These are phyloP conservation scores for Xanthostigma xanthostigma DNA, from an alignment of 2,888 invertebrate genomes.

Conservation along the genomic window DNA sequence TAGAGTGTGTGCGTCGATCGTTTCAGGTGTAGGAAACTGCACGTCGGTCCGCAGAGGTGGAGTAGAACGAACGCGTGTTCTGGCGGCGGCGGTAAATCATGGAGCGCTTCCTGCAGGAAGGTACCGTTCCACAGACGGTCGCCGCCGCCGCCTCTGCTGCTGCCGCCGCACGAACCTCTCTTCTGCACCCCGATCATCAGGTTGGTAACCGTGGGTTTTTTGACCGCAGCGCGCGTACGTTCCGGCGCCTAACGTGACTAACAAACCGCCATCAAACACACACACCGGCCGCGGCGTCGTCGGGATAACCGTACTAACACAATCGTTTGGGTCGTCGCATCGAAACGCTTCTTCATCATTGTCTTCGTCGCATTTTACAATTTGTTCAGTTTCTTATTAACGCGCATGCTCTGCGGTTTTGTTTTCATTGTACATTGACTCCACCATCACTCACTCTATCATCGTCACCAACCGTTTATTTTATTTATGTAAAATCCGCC, in stretches of 20 bases:
- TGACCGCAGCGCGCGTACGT: not conserved
- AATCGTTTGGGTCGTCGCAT: too few relatives aligned
- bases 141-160: conserved; percentile 16
- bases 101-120: conserved; percentile 33
- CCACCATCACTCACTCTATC: too few relatives aligned
- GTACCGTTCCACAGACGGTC: conserved; percentile 48
- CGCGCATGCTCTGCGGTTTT: too few relatives aligned
- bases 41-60: conserved; percentile 23
- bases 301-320: too few relatives aligned
- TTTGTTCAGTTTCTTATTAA: too few relatives aligned
- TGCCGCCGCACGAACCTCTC: not conserved
- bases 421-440: too few relatives aligned
- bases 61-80: conserved; percentile 14
- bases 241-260: conserved; percentile 5
- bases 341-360: too few relatives aligned
- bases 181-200: conserved; percentile 17
- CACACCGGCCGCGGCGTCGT: too few relatives aligned
- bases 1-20: conserved; percentile 6
- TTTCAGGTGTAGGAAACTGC: conserved; percentile 29
- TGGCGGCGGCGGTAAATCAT: conserved; percentile 16
- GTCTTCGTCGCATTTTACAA: too few relatives aligned
- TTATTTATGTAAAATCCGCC: too few relatives aligned
- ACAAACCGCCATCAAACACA: not conserved
- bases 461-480: too few relatives aligned
- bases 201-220: conserved; percentile 18